Evolutionary conservation across 2,113 vertebrate species (phyloP).

Genomic region (Lophura nycthemera): DNA sequence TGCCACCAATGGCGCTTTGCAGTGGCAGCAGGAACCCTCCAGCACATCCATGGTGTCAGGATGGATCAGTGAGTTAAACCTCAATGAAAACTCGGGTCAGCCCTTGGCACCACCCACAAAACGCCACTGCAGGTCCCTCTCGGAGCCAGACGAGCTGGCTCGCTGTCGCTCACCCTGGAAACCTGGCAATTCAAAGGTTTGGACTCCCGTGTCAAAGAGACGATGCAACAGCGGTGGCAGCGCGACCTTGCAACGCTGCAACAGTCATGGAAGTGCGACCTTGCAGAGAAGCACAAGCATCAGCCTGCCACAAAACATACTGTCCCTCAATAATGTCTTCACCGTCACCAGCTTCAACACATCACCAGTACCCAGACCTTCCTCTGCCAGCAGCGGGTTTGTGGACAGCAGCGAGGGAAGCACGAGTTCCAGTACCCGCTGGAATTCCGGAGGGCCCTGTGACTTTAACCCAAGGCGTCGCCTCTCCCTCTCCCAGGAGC

Average conservation of each 20-base stretch:
- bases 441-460: slow-evolving; percentile 65
- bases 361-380: slow-evolving; percentile 72
- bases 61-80: slow-evolving; percentile 71
- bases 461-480: slow-evolving; percentile 74
- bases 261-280: slow-evolving; percentile 70
- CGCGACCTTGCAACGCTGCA: slow-evolving; percentile 74
- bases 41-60: slow-evolving; percentile 44
- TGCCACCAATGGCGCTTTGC: slow-evolving; percentile 37
- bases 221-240: slow-evolving; percentile 80
- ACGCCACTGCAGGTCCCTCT: slow-evolving; percentile 82
- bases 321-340: slow-evolving; percentile 54
- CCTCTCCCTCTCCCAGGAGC: slow-evolving; percentile 83
- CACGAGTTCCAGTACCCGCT: slow-evolving; percentile 47
- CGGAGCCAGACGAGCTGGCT: slow-evolving; percentile 79
- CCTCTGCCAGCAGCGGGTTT: slow-evolving; percentile 79
- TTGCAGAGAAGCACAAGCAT: slow-evolving; percentile 75
- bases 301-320: slow-evolving; percentile 65
- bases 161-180: slow-evolving; percentile 79
- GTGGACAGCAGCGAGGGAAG: slow-evolving; percentile 77
- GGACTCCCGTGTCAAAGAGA: slow-evolving; percentile 82
- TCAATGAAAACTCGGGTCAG: slow-evolving; percentile 68
- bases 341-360: slow-evolving; percentile 62
- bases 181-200: slow-evolving; percentile 80
- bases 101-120: slow-evolving; percentile 79
- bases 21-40: slow-evolving; percentile 71